Conservation (phyloP, 2,113 vertebrate genomes). For the Ochotona princeps region DNA sequence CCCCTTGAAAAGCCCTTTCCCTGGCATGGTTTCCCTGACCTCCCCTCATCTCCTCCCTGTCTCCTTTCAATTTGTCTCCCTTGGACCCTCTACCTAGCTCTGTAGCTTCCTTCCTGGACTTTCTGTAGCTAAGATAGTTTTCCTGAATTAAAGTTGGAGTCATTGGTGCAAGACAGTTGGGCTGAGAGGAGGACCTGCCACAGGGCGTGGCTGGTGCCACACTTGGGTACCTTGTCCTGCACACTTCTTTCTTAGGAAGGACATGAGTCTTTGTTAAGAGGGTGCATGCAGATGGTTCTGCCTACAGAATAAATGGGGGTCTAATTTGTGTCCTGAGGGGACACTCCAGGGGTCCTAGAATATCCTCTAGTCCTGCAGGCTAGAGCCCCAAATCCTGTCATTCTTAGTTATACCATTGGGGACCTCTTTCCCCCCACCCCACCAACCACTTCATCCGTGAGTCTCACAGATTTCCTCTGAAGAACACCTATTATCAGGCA, state of each 20-base stretch:
- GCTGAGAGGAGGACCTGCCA: not conserved
- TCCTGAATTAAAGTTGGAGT: not conserved
- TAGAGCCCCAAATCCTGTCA: not conserved
- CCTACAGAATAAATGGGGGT: not conserved
- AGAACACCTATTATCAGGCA: not conserved
- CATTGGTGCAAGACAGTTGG: not conserved
- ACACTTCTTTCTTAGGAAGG: not conserved
- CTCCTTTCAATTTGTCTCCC: not conserved
- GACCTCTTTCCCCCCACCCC: too few relatives aligned
- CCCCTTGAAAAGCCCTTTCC: not conserved
- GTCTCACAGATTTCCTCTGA: not conserved
- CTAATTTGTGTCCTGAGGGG: not conserved
- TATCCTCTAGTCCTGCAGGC: not conserved
- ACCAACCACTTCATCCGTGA: not conserved
- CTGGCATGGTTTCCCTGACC: not conserved
- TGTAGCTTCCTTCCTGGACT: not conserved
- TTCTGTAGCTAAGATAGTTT: not conserved
- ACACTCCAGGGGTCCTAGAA: not conserved
- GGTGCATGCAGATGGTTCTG: not conserved
- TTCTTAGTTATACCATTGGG: not conserved
- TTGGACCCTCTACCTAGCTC: not conserved
- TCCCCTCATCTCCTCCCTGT: not conserved
- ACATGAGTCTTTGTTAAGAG: not conserved
- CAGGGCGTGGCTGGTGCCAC: not conserved
- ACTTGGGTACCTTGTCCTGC: not conserved